Evolutionary conservation across 1,140 invertebrate species (phyloP).

Genomic region (Saccostrea cuccullata): DNA sequence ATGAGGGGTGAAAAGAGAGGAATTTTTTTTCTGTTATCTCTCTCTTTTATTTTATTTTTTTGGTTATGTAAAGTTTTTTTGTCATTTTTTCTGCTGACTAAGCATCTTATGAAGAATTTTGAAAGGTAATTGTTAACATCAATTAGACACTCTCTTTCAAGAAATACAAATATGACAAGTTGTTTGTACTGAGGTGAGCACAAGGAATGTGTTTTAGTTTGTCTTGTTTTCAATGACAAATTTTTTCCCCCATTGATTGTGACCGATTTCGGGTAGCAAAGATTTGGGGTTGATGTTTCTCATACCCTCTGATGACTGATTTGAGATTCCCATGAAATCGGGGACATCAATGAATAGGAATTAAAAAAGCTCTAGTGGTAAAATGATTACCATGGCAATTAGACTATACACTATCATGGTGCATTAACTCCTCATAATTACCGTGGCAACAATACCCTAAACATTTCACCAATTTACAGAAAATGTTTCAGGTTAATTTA

Average conservation of each 20-base stretch:
- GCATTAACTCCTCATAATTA: slow-evolving; percentile 30
- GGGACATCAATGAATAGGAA: not conserved
- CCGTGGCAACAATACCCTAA: slow-evolving; percentile 26
- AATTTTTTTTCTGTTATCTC: not conserved
- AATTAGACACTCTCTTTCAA: not conserved
- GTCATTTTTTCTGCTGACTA: slow-evolving; percentile 5
- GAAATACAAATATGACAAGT: not conserved
- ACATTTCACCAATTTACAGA: slow-evolving; percentile 9
- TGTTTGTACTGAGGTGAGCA: not conserved
- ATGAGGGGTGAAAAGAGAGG: not conserved
- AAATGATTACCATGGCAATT: slow-evolving; percentile 24
- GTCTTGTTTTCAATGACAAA: not conserved
- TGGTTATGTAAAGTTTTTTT: not conserved
- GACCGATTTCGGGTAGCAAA: not conserved
- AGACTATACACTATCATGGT: slow-evolving; percentile 20
- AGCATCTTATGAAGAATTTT: not conserved
- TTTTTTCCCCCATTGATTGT: not conserved
- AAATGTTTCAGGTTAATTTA: not conserved
- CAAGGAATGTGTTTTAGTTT: slow-evolving; percentile 10
- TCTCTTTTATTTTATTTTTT: not conserved
- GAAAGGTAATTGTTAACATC: not conserved
- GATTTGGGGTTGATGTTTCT: not conserved
- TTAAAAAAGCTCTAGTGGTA: slow-evolving; percentile 4
- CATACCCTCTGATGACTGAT: not conserved
- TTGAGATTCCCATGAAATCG: not conserved